Conservation (phyloP, 2,113 vertebrate species). For the Ptychochromis oligacanthus region DNA sequence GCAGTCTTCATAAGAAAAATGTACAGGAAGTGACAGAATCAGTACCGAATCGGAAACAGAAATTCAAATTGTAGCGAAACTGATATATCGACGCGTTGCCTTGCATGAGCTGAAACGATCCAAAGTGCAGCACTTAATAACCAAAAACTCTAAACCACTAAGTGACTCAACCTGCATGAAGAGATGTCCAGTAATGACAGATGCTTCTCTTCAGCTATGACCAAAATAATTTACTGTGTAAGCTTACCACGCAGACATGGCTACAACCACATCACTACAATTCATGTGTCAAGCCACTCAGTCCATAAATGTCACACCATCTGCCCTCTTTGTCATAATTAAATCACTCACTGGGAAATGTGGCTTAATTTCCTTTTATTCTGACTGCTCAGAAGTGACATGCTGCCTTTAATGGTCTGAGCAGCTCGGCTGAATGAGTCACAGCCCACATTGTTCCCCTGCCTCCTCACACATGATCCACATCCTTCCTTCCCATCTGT, state of each 20-base stretch:
- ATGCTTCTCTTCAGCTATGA: background rate
- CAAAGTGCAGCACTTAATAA: background rate
- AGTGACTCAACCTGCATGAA: background rate
- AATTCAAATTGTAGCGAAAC: background rate
- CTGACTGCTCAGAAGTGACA: background rate
- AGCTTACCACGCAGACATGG: background rate
- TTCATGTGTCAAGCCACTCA: background rate
- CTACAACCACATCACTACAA: background rate
- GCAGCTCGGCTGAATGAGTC: conserved; percentile 26
- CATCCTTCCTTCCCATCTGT: conserved; percentile 42
- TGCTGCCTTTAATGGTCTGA: background rate
- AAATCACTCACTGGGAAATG: background rate
- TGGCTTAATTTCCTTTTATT: background rate
- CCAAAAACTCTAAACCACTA: background rate
- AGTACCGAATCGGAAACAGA: background rate
- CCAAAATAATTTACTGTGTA: background rate
- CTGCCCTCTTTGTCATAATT: background rate
- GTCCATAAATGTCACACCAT: background rate
- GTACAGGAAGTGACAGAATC: background rate
- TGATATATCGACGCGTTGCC: background rate
- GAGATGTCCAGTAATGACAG: background rate
- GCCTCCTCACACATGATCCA: conserved; percentile 36
- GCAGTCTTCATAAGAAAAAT: background rate
- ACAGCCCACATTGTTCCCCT: conserved; percentile 37
- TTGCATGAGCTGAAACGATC: conserved; percentile 20